phyloP scores from a whole-genome alignment of 2,113 vertebrate species.

The Talpa occidentalis region DNA sequence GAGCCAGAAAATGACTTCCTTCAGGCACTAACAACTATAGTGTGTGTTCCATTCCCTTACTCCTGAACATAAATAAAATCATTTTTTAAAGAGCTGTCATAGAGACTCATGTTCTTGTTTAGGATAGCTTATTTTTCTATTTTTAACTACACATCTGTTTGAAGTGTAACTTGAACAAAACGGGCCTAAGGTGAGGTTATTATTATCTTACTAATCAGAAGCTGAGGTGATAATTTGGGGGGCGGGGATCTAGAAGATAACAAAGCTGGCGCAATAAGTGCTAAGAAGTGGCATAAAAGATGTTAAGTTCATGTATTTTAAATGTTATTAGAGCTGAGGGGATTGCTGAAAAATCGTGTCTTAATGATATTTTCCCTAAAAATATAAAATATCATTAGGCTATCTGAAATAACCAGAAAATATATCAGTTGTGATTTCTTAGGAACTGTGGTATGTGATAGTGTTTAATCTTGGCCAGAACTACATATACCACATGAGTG shows the following conservation, averaged over 20 bases:
- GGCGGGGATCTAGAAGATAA: slow-evolving; percentile 17
- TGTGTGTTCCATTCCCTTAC: not conserved
- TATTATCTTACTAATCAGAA: slow-evolving; percentile 25
- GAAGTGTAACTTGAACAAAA: not conserved
- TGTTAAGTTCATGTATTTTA: slow-evolving; percentile 39
- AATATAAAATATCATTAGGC: not conserved
- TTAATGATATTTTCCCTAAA: not conserved
- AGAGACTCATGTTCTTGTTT: not conserved
- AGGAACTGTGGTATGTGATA: not conserved
- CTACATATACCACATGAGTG: not conserved
- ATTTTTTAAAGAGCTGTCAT: slow-evolving; percentile 13
- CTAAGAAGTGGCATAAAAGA: slow-evolving; percentile 32
- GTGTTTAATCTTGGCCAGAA: not conserved
- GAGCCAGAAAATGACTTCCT: slow-evolving; percentile 5
- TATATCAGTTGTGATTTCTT: not conserved
- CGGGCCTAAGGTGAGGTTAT: not conserved
- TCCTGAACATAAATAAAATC: slow-evolving; percentile 35
- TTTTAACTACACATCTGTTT: not conserved
- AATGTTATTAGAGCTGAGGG: not conserved
- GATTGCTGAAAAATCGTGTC: not conserved
- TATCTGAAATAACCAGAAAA: slow-evolving; percentile 22
- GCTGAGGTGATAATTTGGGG: slow-evolving; percentile 28
- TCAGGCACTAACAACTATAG: not conserved
- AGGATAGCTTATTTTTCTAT: not conserved
- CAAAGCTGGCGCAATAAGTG: not conserved